These are phyloP conservation scores for Eudyptes chrysolophus DNA, from an alignment of 2,113 vertebrate species.

Conservation along the genomic window DNA sequence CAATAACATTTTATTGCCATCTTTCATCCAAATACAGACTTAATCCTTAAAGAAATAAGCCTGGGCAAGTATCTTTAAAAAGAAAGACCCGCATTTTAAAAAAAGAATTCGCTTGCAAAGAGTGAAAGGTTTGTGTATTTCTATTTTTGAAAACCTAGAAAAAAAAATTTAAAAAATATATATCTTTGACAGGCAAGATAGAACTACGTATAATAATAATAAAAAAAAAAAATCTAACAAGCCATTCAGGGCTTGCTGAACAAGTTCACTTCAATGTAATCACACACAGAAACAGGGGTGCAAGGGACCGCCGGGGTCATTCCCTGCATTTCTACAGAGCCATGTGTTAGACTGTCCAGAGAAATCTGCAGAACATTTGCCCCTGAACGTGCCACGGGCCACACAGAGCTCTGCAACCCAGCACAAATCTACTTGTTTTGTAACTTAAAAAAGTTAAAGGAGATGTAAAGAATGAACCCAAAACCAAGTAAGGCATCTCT, in stretches of 20 bases:
- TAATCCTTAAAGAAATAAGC: neutral
- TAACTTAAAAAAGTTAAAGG: neutral
- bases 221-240: neutral
- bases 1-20: neutral
- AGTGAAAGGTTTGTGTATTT: neutral
- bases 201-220: neutral
- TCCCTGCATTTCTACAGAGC: neutral
- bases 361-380: neutral
- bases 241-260: neutral
- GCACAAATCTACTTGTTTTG: neutral
- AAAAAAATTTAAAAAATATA: neutral
- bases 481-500: neutral
- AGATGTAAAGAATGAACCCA: neutral
- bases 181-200: neutral
- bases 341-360: accelerated
- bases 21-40: neutral
- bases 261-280: neutral
- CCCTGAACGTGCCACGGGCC: accelerated
- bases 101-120: neutral
- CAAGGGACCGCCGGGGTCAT: neutral
- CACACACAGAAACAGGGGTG: neutral
- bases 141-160: neutral
- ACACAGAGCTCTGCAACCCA: neutral
- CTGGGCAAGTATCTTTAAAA: neutral
- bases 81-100: neutral